phyloP scores from a whole-genome alignment of 2,888 invertebrate genomes.

The Xanthia icteritia region DNA sequence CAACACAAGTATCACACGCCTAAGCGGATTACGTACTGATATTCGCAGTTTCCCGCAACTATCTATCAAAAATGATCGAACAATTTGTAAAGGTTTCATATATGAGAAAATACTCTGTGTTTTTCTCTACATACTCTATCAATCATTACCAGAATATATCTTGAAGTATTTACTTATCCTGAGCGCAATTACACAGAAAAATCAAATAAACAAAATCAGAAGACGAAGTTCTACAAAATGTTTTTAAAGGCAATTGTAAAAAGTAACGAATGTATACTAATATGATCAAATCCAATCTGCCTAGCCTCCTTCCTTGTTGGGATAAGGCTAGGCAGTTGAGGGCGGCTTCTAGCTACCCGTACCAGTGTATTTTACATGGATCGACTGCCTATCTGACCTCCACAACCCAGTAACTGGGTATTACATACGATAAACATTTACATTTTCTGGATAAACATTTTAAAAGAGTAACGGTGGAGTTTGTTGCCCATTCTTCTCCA shows the following conservation, averaged over 20 bases:
- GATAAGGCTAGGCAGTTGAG: too few relatives aligned
- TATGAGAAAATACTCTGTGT: slow-evolving; percentile 28
- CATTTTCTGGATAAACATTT: too few relatives aligned
- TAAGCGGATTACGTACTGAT: slow-evolving; percentile 37
- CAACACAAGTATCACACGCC: slow-evolving; percentile 4
- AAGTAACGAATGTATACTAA: too few relatives aligned
- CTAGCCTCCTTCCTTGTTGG: too few relatives aligned
- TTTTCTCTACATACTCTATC: slow-evolving; percentile 43
- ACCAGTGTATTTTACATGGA: too few relatives aligned
- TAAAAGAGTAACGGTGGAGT: too few relatives aligned
- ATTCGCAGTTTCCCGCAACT: slow-evolving; percentile 31
- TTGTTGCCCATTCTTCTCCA: too few relatives aligned
- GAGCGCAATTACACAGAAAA: background rate
- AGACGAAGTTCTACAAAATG: background rate
- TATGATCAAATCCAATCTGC: too few relatives aligned
- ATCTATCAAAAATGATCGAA: slow-evolving; percentile 57
- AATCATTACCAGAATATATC: slow-evolving; percentile 34
- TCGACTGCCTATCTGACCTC: too few relatives aligned
- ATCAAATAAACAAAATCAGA: background rate
- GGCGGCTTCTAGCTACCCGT: too few relatives aligned
- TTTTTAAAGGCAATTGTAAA: background rate
- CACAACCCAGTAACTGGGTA: too few relatives aligned
- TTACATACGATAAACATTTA: too few relatives aligned
- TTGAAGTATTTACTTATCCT: background rate
- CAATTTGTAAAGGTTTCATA: slow-evolving; percentile 50